Evolutionary conservation across 2,888 invertebrate species (phyloP).

Genomic region (Eupeodes luniger): DNA sequence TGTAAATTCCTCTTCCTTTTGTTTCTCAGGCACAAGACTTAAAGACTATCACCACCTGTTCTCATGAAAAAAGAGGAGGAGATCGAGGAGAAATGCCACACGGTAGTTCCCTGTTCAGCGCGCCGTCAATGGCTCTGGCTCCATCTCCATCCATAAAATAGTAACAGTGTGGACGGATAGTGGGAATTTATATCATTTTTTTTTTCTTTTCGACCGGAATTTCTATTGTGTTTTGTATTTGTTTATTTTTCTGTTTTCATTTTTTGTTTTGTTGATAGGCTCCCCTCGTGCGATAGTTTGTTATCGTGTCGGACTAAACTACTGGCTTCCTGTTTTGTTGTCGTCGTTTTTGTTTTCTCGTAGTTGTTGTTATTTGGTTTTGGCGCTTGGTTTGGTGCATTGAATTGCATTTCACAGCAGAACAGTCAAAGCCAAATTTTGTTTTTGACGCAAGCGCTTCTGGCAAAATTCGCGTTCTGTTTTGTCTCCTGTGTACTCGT

Average conservation of each 20-base stretch:
- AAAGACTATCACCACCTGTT: conserved; percentile 63
- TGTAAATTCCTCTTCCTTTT: conserved; percentile 49
- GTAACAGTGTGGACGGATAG: background rate
- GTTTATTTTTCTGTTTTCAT: background rate
- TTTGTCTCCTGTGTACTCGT: background rate
- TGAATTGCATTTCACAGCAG: conserved; percentile 30
- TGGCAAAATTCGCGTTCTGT: conserved; percentile 17
- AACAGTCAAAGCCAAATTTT: conserved; percentile 18
- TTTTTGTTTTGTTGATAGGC: background rate
- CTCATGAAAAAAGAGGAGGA: conserved; percentile 13
- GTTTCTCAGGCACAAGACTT: conserved; percentile 20
- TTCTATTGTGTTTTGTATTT: conserved; percentile 60
- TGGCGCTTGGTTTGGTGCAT: conserved; percentile 31
- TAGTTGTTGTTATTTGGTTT: conserved; percentile 22
- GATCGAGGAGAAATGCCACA: conserved; percentile 27
- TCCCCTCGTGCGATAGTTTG: background rate
- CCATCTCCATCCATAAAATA: conserved; percentile 30
- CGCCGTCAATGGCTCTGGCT: conserved; percentile 46
- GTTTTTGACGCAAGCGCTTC: conserved; percentile 71
- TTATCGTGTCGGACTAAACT: conserved; percentile 7
- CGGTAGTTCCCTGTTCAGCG: conserved; percentile 28
- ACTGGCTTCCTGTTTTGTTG: conserved; percentile 66
- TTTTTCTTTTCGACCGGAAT: conserved; percentile 43
- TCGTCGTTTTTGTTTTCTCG: conserved; percentile 6
- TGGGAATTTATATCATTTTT: conserved; percentile 20